A percentile compares a stretch with the other conserved stretches of the same genome.
These are phyloP conservation scores for Spermophilus dauricus DNA, from an alignment of 2,113 vertebrate genomes.

Conservation along the genomic window DNA sequence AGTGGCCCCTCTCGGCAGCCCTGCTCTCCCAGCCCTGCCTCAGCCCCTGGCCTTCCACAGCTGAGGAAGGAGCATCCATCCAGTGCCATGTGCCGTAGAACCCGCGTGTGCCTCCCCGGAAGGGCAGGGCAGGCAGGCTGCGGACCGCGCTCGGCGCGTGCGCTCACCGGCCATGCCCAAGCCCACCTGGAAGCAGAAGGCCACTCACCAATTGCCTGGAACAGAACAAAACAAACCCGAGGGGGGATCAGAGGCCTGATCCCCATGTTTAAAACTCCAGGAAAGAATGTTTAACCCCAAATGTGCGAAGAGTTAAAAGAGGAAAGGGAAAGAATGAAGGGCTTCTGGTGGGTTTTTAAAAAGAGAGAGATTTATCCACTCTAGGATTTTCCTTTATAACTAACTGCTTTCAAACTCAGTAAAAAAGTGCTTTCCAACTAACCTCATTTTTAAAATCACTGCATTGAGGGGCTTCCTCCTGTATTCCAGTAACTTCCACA, in stretches of 20 bases:
- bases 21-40: background rate
- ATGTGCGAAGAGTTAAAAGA: background rate
- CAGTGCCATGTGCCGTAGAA: accelerated
- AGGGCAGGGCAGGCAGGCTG: accelerated
- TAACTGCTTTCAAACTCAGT: background rate
- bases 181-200: too few species aligned
- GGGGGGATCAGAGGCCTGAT: background rate
- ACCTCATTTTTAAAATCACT: background rate
- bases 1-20: accelerated
- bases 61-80: background rate
- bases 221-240: background rate
- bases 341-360: background rate
- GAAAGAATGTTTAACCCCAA: background rate
- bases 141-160: accelerated
- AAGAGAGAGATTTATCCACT: background rate
- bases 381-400: background rate
- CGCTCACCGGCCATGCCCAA: accelerated
- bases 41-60: background rate
- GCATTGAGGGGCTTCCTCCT: background rate
- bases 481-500: background rate
- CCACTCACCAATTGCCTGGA: background rate
- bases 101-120: background rate
- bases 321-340: too few species aligned
- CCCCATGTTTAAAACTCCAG: background rate
- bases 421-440: background rate